Evolutionary conservation across 1,140 invertebrate species (phyloP), one percentile per base, ranked within the genome.

Genomic region (Oryctes rhinoceros): DNA sequence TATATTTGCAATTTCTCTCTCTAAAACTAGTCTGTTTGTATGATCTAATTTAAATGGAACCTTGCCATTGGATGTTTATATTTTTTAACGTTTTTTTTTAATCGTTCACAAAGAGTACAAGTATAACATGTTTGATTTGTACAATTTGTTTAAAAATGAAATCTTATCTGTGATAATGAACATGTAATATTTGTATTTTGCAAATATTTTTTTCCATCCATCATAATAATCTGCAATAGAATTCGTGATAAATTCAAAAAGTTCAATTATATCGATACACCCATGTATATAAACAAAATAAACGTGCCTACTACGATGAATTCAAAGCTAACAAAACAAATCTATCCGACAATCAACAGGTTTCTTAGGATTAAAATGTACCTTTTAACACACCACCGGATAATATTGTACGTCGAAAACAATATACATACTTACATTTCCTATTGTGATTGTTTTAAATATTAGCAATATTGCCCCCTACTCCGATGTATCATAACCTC

Each of bases 401-500:
- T 13, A 76, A 11, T 13, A 76, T 76, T 47, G 35, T 35, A 47
- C 7, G 18, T 76, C 37, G 20, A 44, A 47, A 76, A 47, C 35
- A 47, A 76, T 18, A 48, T 48, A 76, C 47, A 20, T 71, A 71
- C 30, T 71, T 71, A 71, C 65, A 37, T 71, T 71, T 18, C 35
- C 20, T 48, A n/a, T 44, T 76, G 75, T 76, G 75, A 76, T 76
- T 76, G 1, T 78, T 78, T 59, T 48, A 59, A 48, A 59, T 78
- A 53, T 76, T 76, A 47, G 75, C 37, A 24, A 76, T 30, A 2
- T 74, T 49, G 37, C 47, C 37, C 47, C 75, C 15, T 76, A 76
- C 18, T 47, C 39, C 47, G 30, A 79, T 80, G 83, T 85, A 83
- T 86, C 86, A 86, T 86, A 86, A 85, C 83, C 75, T 86, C 86